Conservation (phyloP, 2,797 vertebrate species). For the Gymnodraco acuticeps region DNA sequence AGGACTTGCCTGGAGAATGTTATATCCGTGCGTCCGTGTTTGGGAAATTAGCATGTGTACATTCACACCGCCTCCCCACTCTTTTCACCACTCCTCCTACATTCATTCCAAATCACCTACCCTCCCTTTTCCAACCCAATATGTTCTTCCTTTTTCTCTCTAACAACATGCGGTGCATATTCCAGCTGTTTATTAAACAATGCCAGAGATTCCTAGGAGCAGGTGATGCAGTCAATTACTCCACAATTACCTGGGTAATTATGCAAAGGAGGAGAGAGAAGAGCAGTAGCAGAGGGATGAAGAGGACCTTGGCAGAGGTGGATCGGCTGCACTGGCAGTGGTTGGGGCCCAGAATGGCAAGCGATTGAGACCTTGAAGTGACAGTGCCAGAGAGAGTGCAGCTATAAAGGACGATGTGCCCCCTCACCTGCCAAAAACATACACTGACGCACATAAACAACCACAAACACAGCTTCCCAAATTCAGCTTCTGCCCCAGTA, state of each 20-base stretch:
- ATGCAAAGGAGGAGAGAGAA: slow-evolving; percentile 78
- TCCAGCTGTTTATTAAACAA: slow-evolving; percentile 88
- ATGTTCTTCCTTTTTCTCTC: slow-evolving; percentile 68
- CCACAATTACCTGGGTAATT: slow-evolving; percentile 85
- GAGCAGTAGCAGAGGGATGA: slow-evolving; percentile 65
- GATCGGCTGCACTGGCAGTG: slow-evolving; percentile 68
- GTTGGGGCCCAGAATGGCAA: slow-evolving; percentile 63
- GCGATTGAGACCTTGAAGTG: slow-evolving; percentile 80
- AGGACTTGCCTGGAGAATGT: slow-evolving; percentile 59
- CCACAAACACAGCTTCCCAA: slow-evolving; percentile 51
- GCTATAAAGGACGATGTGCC: slow-evolving; percentile 73
- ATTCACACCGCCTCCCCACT: slow-evolving; percentile 25
- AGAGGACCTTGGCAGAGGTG: slow-evolving; percentile 76
- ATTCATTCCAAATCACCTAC: slow-evolving; percentile 12
- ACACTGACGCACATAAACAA: slow-evolving; percentile 64
- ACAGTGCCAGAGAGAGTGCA: slow-evolving; percentile 71
- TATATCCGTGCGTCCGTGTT: slow-evolving; percentile 44
- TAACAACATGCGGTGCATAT: slow-evolving; percentile 77
- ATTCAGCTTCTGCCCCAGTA: slow-evolving; percentile 40
- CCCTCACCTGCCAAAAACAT: slow-evolving; percentile 75
- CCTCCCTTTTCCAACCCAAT: slow-evolving; percentile 48
- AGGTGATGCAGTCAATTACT: slow-evolving; percentile 87
- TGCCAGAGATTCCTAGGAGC: slow-evolving; percentile 77
- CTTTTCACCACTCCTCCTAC: slow-evolving; percentile 29
- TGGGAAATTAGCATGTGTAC: slow-evolving; percentile 53